Base-by-base conservation (phyloP, 1,140 invertebrate species). In the Euwallacea similis region DNA sequence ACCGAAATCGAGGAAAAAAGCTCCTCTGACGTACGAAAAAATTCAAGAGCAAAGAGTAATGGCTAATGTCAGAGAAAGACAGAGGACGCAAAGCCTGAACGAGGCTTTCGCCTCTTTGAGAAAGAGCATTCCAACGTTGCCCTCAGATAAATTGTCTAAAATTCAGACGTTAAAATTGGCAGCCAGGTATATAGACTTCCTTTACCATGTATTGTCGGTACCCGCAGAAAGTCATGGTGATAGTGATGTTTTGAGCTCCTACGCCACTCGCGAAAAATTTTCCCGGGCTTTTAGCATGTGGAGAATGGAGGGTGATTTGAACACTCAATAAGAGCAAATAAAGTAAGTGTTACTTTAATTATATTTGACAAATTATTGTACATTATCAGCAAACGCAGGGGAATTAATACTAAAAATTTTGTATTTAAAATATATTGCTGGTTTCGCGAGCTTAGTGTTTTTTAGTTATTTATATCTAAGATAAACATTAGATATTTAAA, bases 111-210 rank as follows among this genome's bases (percentile, higher is more conserved):
- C 93, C 0, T 89, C 92, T 44, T 84, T 99, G 1, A 84, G 97
- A 42, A 92, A 95, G 81, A 97, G 97, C 74, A 98, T 99, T 74
- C 98, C 98, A 0, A 98, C 97, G 0, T 81, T 99, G 71, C 98
- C 98, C 0, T 98, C 95, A 66, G 98, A 99, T 81, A 99, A 99
- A 83, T 85, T 99, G 7, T 96, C 93, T 74, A 99, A 99, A 84
- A 99, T 99, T 47, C 97, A 99, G 83, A 99, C 98, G 0, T 84
- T 99, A 0, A 96, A 96, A 79, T 83, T 99, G 56, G 98, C 98
- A 0, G 89, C 95, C 4, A 88, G 93, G 78, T 98, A 98, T 83
- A 98, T 98, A 69, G 92, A 95, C 78, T 99, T 99, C 81, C 84
- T 99, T 55, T 96, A 93, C 81, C 91, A 97, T 78, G 93, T 98